Base-by-base conservation (phyloP, 2,888 invertebrate genomes). In the Neoaliturus tenellus region DNA sequence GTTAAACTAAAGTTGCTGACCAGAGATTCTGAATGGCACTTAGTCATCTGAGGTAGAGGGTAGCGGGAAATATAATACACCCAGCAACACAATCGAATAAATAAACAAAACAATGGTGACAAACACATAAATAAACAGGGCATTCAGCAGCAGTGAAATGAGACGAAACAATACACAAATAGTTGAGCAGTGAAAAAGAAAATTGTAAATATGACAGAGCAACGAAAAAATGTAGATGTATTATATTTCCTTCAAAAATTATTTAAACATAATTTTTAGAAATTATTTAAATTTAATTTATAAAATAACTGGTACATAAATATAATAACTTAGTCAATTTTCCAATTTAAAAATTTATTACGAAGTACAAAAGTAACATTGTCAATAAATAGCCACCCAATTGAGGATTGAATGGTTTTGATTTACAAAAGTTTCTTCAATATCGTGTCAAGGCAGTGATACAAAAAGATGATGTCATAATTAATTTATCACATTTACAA, bases 21-120 rank as follows among this genome's bases (percentile, higher is more conserved):
- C 78, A 78, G 78, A 78, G 78, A 78, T 78, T 78, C 33, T 14
- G 20, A 33, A 78, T 78, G 78, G 78, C 78, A 78, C 78, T 20
- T 25, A 2, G 78, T n/a, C 20, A 20, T 55, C 20, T 78, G 78
- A 78, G 78, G 78, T 78, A 78, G 78, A 44, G 35, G 78, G 55
- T 44, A 20, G 3, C 1, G 35, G 78, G 78, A 78, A 78, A 78
- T 78, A 78, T 78, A 78, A 78, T 78, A 78, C 78, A 78, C 78
- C 78, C 35, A 78, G 48, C 35, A 20, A 55, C 17, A 78, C 51
- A 39, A 69, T 67, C 10, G 23, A 55, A 55, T 62, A 62, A 62
- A 62, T 62, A 62, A 62, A 39, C 39, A 39, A 67, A 35, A 69
- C 69, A 39, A 39, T 33, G 39, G n/a, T 8, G 35, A 67, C 23